Evolutionary conservation across 2,113 vertebrate genomes (phyloP).

Genomic region (Bujurquina vittata): DNA sequence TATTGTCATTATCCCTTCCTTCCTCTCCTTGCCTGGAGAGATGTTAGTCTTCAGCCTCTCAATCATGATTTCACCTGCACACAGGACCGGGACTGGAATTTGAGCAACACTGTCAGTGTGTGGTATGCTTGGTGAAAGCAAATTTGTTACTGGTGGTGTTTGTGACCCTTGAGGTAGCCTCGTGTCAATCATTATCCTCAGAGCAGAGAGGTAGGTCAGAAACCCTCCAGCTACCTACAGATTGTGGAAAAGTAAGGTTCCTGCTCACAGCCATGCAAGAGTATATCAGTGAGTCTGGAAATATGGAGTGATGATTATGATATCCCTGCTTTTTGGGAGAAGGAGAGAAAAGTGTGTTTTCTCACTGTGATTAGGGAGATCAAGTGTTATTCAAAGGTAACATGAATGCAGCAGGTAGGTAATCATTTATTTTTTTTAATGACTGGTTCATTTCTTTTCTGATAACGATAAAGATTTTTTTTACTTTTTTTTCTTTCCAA

Average conservation of each 20-base stretch:
- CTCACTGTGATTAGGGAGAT: background rate
- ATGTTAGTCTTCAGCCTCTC: conserved; percentile 55
- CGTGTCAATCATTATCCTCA: conserved; percentile 52
- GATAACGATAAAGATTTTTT: background rate
- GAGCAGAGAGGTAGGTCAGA: conserved; percentile 34
- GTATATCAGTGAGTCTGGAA: background rate
- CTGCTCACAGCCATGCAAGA: conserved; percentile 31
- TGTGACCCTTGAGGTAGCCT: conserved; percentile 30
- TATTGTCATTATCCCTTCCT: conserved; percentile 20
- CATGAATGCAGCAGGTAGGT: background rate
- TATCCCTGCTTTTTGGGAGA: background rate
- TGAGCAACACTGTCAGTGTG: conserved; percentile 44
- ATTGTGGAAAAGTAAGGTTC: conserved; percentile 34
- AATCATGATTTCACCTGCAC: conserved; percentile 48
- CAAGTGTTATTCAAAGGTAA: background rate
- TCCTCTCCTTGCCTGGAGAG: conserved; percentile 38
- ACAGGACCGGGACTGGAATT: conserved; percentile 40
- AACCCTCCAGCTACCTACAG: conserved; percentile 28
- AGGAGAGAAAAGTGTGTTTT: conserved; percentile 9
- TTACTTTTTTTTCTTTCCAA: too few species aligned
- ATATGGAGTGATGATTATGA: background rate
- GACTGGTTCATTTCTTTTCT: background rate
- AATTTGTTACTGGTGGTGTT: conserved; percentile 63
- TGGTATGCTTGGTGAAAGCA: conserved; percentile 35
- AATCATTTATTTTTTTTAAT: background rate